A percentile compares a stretch with the other conserved stretches of the same genome.
These are phyloP conservation scores for Typhlichthys subterraneus DNA, from an alignment of 2,797 vertebrate species.

Conservation along the genomic window DNA sequence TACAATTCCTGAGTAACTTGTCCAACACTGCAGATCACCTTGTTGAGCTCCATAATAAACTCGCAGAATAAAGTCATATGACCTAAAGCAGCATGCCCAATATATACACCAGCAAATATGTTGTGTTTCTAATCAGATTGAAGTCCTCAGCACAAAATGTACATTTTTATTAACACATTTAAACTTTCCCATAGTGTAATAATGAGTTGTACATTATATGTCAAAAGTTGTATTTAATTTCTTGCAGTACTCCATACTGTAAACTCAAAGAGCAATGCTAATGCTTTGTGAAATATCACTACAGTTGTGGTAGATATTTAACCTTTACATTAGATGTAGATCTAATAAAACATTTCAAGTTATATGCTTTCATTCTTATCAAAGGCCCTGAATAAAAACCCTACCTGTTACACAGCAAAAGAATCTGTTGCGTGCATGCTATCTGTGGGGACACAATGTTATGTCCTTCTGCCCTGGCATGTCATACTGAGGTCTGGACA, in stretches of 20 bases:
- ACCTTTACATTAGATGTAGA: too few relatives aligned
- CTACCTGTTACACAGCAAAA: conserved; percentile 58
- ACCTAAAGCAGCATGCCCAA: conserved; percentile 40
- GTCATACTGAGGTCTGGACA: conserved; percentile 45
- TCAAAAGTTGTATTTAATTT: too few relatives aligned
- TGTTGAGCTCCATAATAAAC: conserved; percentile 39
- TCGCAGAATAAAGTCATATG: conserved; percentile 42
- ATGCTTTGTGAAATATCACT: too few relatives aligned
- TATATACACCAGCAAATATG: conserved; percentile 28
- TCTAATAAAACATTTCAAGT: too few relatives aligned
- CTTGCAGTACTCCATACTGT: too few relatives aligned
- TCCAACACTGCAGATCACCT: conserved; percentile 1
- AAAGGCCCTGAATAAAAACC: conserved; percentile 1
- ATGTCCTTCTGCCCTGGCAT: conserved; percentile 66
- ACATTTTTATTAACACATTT: too few relatives aligned
- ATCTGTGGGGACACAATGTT: conserved; percentile 47
- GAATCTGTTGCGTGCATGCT: conserved; percentile 45
- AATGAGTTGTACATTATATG: too few relatives aligned
- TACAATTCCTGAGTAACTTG: too few relatives aligned
- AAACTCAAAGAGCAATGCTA: too few relatives aligned
- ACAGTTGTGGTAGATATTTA: too few relatives aligned
- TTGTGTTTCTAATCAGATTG: background rate
- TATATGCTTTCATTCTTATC: too few relatives aligned
- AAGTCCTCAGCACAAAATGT: background rate
- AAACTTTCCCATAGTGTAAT: too few relatives aligned